Evolutionary conservation across 2,888 invertebrate species (phyloP).

Genomic region (Pyrrhosoma nymphula): DNA sequence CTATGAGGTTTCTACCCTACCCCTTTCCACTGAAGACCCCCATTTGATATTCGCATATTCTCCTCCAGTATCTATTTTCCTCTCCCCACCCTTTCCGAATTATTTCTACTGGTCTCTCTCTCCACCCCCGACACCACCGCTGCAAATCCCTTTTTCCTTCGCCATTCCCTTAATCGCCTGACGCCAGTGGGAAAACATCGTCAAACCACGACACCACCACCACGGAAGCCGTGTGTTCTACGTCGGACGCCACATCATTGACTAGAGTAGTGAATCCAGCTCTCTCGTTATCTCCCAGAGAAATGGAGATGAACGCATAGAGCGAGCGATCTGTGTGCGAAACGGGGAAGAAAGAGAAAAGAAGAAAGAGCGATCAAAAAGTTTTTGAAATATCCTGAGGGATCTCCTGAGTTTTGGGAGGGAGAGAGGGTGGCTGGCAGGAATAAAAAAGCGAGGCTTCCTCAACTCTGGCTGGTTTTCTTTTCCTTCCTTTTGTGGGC

Average conservation of each 20-base stretch:
- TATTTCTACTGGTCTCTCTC: neutral
- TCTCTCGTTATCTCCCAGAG: slow-evolving; percentile 9
- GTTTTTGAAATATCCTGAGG: slow-evolving; percentile 21
- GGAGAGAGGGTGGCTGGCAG: neutral
- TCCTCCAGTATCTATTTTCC: neutral
- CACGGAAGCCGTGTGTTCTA: slow-evolving; percentile 3
- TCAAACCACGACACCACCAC: neutral
- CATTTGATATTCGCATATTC: neutral
- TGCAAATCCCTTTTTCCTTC: neutral
- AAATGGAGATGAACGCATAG: neutral
- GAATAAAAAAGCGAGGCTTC: slow-evolving; percentile 59
- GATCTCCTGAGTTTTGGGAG: neutral
- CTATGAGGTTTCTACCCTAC: no score
- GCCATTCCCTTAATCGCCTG: slow-evolving; percentile 1
- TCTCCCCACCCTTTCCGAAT: neutral
- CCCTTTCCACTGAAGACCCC: no score
- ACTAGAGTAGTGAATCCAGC: slow-evolving; percentile 38
- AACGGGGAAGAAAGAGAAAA: neutral
- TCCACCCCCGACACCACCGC: neutral
- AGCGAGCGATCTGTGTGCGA: neutral
- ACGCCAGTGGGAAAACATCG: neutral
- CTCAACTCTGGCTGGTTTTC: neutral
- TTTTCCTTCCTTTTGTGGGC: neutral
- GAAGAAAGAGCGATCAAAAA: neutral
- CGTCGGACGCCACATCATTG: slow-evolving; percentile 55